Evolutionary conservation across 2,888 invertebrate genomes (phyloP).

Genomic region (Lacanobia wlatinum): DNA sequence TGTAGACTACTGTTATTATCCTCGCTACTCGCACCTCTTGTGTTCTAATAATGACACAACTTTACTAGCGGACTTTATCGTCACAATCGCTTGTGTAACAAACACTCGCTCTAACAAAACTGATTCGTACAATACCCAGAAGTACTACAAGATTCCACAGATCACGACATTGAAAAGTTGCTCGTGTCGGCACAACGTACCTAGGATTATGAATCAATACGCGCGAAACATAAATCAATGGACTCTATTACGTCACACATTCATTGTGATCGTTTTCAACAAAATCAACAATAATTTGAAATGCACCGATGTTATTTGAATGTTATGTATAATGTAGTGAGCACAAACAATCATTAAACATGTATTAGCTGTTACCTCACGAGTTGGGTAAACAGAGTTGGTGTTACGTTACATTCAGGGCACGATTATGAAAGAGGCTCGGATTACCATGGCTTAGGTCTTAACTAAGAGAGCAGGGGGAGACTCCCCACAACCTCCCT

Average conservation of each 20-base stretch:
- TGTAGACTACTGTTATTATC: constrained; percentile 71
- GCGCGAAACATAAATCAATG: constrained; percentile 60
- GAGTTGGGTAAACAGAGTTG: constrained; percentile 46
- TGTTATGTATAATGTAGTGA: constrained; percentile 56
- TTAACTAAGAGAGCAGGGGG: constrained; percentile 28
- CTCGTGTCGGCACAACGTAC: constrained; percentile 35
- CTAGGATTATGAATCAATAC: constrained; percentile 62
- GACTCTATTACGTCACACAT: constrained; percentile 56
- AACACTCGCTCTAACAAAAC: constrained; percentile 12
- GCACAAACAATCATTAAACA: constrained; percentile 57
- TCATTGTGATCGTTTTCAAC: constrained; percentile 48
- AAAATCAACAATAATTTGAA: constrained; percentile 58
- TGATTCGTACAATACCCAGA: constrained; percentile 8
- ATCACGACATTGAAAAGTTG: constrained; percentile 47
- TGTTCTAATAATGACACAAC: constrained; percentile 41
- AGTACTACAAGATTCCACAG: constrained; percentile 8
- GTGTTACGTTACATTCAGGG: constrained; percentile 40
- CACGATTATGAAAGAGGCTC: constrained; percentile 50
- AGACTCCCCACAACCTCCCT: constrained; percentile 11
- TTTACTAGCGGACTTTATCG: constrained; percentile 32
- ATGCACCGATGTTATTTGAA: constrained; percentile 51
- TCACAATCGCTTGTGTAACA: constrained; percentile 15
- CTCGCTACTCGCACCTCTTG: constrained; percentile 37
- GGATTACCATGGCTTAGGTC: constrained; percentile 51
- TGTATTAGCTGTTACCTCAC: constrained; percentile 59